Percentiles rank a stretch among this genome's conserved stretches.
Evolutionary conservation across 2,113 vertebrate genomes (phyloP).

Genomic region (Dipodomys merriami): DNA sequence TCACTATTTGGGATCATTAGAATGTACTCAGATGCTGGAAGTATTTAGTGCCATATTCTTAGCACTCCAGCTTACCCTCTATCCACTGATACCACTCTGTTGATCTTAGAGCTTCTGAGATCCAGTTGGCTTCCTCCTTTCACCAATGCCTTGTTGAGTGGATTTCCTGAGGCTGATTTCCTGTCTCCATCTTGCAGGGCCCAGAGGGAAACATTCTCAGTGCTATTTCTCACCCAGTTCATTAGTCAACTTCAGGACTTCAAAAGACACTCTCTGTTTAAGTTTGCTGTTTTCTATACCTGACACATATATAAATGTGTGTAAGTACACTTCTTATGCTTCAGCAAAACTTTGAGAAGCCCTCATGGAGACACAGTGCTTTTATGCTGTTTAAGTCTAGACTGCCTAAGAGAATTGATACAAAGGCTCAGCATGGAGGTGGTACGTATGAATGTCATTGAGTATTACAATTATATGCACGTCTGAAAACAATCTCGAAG

Average conservation of each 20-base stretch:
- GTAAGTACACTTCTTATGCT: not conserved
- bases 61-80: not conserved
- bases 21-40: not conserved
- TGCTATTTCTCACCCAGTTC: slow-evolving; percentile 51
- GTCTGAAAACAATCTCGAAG: slow-evolving; percentile 52
- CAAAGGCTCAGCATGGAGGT: slow-evolving; percentile 37
- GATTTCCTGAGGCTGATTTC: slow-evolving; percentile 47
- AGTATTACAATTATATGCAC: slow-evolving; percentile 23
- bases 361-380: slow-evolving; percentile 38
- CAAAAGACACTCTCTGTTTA: slow-evolving; percentile 49
- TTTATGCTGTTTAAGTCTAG: slow-evolving; percentile 29
- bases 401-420: slow-evolving; percentile 37
- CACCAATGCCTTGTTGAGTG: not conserved
- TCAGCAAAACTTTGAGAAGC: not conserved
- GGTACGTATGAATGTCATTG: slow-evolving; percentile 46
- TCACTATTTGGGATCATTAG: not conserved
- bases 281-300: slow-evolving; percentile 66
- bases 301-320: slow-evolving; percentile 66
- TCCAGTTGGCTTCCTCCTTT: not conserved
- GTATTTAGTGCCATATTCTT: not conserved
- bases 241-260: slow-evolving; percentile 74
- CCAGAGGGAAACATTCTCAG: slow-evolving; percentile 27
- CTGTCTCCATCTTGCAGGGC: slow-evolving; percentile 22
- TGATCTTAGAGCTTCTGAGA: not conserved
- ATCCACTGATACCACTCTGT: not conserved